Evolutionary conservation across 2,113 vertebrate genomes (phyloP), one percentile per base, ranked within the genome.

Genomic region (Notarius quadriscutis): DNA sequence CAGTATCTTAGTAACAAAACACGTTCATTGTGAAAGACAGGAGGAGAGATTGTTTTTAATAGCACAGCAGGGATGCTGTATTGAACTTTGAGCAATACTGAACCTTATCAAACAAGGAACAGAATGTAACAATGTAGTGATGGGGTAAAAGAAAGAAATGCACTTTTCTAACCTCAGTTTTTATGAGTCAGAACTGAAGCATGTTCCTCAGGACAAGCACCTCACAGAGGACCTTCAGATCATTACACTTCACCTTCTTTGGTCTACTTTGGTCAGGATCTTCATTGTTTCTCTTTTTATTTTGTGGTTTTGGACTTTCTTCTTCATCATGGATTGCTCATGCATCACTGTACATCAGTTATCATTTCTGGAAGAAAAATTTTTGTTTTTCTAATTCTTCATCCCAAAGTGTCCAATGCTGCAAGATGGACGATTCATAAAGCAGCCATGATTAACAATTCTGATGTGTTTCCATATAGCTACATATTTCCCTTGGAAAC

Each of bases 1-100:
- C 84, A 78, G 90, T 91, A 87, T 87, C 90, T 91, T 89, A 89
- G 90, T 91, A 91, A 91, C 90, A 78, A 86, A 89, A 91, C 86
- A 72, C 78, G 81, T 67, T 74, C 86, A 90, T 89, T 90, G 83
- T 77, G 86, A 87, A 85, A 67, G 62, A 87, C 65, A 57, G 6
- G 9, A 86, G 63, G 55, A 48, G 30, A 82, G 82, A 81, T 88
- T 81, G 41, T 88, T 85, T 74, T 87, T 74, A 85, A 78, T 81
- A 79, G 60, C 67, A 84, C 34, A 55, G 84, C 86, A 84, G 84
- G 69, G 88, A 83, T 25, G n/a, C 77, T 57, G 30, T 30, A 20
- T 62, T 60, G 41, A 69, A 85, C 77, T 5, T 14, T 81, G 14
- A 81, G 75, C 75, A 88, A 25, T 34, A 78, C 87, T 85, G 81